Percentiles rank a stretch among this genome's conserved stretches.
Evolutionary conservation across 2,797 vertebrate species (phyloP).

Genomic region (Danio jaintianensis): DNA sequence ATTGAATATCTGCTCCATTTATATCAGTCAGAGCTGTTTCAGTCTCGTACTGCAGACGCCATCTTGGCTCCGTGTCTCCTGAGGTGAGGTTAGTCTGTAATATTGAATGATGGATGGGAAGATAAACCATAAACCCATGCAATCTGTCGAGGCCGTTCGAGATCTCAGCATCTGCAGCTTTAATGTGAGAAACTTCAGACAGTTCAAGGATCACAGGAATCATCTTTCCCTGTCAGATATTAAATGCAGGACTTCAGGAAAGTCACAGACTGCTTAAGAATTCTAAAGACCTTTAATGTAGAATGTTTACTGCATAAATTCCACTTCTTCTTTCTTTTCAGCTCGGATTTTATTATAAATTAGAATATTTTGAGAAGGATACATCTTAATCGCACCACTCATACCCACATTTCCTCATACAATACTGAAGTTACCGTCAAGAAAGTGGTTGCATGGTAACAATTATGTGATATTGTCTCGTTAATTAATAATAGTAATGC

Average conservation of each 20-base stretch:
- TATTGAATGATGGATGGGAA: slow-evolving; percentile 40
- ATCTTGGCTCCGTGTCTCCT: neutral
- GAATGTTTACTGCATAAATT: slow-evolving; percentile 71
- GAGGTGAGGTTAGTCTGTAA: slow-evolving; percentile 18
- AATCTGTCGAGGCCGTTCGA: slow-evolving; percentile 49
- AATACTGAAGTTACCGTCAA: neutral
- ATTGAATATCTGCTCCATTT: neutral
- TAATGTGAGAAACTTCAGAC: slow-evolving; percentile 67
- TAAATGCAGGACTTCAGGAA: slow-evolving; percentile 69
- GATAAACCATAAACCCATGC: slow-evolving; percentile 37
- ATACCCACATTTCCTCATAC: neutral
- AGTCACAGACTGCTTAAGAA: slow-evolving; percentile 69
- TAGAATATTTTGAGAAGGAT: slow-evolving; percentile 59
- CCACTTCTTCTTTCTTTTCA: slow-evolving; percentile 51
- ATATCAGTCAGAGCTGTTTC: slow-evolving; percentile 43
- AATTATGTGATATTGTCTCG: too few relatives aligned
- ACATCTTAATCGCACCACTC: slow-evolving; percentile 11
- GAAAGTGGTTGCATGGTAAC: neutral
- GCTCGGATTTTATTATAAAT: slow-evolving; percentile 63
- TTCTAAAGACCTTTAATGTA: slow-evolving; percentile 69
- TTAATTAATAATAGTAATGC: too few relatives aligned
- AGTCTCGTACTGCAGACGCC: slow-evolving; percentile 47
- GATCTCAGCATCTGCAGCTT: slow-evolving; percentile 64
- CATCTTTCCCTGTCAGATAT: slow-evolving; percentile 74
- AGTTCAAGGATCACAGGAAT: slow-evolving; percentile 66